Evolutionary conservation across 2,113 vertebrate species (phyloP).

Genomic region (Cynopterus brachyotis): DNA sequence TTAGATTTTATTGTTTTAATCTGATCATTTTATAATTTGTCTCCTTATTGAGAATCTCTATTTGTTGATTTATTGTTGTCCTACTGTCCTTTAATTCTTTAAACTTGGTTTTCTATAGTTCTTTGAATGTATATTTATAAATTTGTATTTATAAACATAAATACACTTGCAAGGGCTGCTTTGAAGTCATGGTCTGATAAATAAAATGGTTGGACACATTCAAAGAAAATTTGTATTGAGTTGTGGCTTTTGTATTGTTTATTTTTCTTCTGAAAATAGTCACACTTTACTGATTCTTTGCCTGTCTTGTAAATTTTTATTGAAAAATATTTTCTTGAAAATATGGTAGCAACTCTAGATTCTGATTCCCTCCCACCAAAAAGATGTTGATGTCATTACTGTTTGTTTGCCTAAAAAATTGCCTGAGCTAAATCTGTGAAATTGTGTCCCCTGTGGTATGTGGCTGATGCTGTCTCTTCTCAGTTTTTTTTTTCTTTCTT

Average conservation of each 20-base stretch:
- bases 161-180: neutral
- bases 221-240: neutral
- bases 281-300: neutral
- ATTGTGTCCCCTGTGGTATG: neutral
- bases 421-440: neutral
- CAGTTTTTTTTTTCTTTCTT: neutral
- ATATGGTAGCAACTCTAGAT: neutral
- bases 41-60: neutral
- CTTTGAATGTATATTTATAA: neutral
- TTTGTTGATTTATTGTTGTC: neutral
- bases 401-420: neutral
- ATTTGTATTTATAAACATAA: neutral
- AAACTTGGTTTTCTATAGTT: neutral
- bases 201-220: neutral
- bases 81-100: neutral
- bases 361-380: neutral
- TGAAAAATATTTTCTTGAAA: neutral
- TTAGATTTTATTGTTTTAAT: neutral
- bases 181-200: neutral
- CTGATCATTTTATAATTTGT: neutral
- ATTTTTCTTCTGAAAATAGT: neutral
- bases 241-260: neutral
- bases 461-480: neutral
- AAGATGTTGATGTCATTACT: neutral
- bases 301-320: neutral